Evolutionary conservation across 2,888 invertebrate genomes (phyloP).

Genomic region (Lampropteryx suffumata): DNA sequence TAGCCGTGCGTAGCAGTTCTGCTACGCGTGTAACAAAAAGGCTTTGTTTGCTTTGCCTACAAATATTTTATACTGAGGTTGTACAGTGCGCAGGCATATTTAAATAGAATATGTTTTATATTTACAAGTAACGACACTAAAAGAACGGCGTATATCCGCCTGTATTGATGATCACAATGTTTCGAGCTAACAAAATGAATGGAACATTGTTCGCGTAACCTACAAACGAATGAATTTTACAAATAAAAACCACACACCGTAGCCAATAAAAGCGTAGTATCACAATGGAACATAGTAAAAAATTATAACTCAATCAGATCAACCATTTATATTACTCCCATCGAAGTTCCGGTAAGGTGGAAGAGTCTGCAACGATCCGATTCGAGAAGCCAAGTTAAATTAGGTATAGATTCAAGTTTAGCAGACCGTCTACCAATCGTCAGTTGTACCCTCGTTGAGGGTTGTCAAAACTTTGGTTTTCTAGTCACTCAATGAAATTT

Average conservation of each 20-base stretch:
- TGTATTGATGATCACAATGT: too few species aligned
- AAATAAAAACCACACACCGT: too few species aligned
- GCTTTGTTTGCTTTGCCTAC: too few species aligned
- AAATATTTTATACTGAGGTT: too few species aligned
- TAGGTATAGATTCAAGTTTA: constrained; percentile 74
- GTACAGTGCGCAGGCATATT: too few species aligned
- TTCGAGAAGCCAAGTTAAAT: constrained; percentile 66
- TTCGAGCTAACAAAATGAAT: too few species aligned
- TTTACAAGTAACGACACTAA: too few species aligned
- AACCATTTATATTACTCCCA: constrained; percentile 3
- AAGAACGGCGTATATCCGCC: too few species aligned
- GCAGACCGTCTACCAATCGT: constrained; percentile 35
- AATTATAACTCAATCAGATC: constrained; percentile 1
- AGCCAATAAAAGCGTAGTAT: background rate
- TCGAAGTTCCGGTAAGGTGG: constrained; percentile 12
- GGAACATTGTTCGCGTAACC: too few species aligned
- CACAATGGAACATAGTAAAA: background rate
- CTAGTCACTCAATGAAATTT: too few species aligned
- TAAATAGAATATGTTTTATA: too few species aligned
- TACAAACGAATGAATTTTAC: too few species aligned
- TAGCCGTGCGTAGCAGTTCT: background rate
- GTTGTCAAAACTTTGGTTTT: constrained; percentile 12
- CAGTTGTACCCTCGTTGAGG: constrained; percentile 25
- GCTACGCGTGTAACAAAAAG: background rate
- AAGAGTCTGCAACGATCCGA: constrained; percentile 9